Percentiles rank a stretch among this genome's conserved stretches.
phyloP scores from a whole-genome alignment of 2,113 vertebrate species.

The Actinemys pallida region DNA sequence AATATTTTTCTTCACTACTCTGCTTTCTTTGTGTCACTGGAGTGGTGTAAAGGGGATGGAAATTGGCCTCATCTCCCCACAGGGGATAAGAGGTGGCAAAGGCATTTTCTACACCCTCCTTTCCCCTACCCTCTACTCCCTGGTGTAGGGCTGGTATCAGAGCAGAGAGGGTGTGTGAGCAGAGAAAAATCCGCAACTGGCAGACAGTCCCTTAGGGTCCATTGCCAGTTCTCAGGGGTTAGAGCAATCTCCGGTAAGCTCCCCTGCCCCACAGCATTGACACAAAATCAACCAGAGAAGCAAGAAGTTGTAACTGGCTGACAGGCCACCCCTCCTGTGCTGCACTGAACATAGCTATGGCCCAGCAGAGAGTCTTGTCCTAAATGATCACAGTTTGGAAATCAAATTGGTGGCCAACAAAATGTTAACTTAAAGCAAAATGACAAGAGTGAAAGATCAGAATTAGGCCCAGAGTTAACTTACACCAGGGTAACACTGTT shows the following conservation, averaged over 20 bases:
- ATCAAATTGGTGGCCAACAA: not conserved
- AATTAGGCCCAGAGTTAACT: not conserved
- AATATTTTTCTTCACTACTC: not conserved
- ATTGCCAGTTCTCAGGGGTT: not conserved
- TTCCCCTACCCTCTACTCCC: not conserved
- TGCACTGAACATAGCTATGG: not conserved
- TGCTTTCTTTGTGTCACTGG: not conserved
- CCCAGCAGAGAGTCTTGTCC: slow-evolving; percentile 9
- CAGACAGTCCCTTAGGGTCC: not conserved
- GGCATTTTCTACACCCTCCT: not conserved
- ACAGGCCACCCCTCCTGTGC: slow-evolving; percentile 54
- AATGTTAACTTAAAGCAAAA: not conserved
- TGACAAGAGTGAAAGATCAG: not conserved
- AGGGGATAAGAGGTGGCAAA: fast-evolving
- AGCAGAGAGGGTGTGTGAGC: not conserved
- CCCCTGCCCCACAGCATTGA: not conserved
- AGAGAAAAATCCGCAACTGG: not conserved
- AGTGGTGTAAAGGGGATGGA: not conserved
- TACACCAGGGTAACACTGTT: not conserved
- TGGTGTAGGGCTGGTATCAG: not conserved
- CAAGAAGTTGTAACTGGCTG: slow-evolving; percentile 43
- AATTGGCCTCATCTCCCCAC: not conserved
- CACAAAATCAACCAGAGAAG: slow-evolving; percentile 46
- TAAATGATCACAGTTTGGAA: not conserved
- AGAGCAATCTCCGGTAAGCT: not conserved